Evolutionary conservation across 2,113 vertebrate species (phyloP).

Genomic region (Aepyceros melampus): DNA sequence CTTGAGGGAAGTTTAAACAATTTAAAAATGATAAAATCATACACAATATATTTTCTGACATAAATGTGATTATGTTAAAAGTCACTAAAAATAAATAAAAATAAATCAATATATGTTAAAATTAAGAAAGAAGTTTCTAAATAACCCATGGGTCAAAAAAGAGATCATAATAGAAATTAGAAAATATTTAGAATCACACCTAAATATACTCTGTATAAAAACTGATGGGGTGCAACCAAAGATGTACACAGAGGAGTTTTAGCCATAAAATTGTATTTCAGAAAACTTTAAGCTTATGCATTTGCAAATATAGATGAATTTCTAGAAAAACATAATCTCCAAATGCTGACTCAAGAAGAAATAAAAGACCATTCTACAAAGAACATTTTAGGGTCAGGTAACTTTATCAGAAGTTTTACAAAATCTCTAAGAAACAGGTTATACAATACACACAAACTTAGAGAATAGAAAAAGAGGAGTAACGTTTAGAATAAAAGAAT

Average conservation of each 20-base stretch:
- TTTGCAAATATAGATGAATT: background rate
- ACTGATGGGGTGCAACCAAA: background rate
- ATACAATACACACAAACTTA: background rate
- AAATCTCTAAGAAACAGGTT: background rate
- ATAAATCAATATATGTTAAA: background rate
- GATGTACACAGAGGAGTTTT: background rate
- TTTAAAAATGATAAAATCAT: conserved; percentile 19
- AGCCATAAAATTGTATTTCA: background rate
- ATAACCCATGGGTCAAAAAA: background rate
- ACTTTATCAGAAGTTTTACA: background rate
- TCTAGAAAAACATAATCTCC: background rate
- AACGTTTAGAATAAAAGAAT: background rate
- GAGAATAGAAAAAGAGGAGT: background rate
- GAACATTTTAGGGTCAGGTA: background rate
- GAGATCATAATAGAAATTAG: background rate
- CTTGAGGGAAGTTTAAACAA: background rate
- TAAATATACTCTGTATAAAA: background rate
- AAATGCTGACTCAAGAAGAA: background rate
- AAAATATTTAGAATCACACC: background rate
- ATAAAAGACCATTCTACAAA: background rate
- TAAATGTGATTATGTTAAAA: conserved; percentile 16
- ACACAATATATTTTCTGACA: background rate
- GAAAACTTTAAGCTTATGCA: background rate
- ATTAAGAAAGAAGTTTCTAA: background rate
- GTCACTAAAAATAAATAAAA: background rate